Percentiles rank a stretch among this genome's conserved stretches.
Evolutionary conservation across 2,113 vertebrate species (phyloP).

Genomic region (Siphamia tubifer): DNA sequence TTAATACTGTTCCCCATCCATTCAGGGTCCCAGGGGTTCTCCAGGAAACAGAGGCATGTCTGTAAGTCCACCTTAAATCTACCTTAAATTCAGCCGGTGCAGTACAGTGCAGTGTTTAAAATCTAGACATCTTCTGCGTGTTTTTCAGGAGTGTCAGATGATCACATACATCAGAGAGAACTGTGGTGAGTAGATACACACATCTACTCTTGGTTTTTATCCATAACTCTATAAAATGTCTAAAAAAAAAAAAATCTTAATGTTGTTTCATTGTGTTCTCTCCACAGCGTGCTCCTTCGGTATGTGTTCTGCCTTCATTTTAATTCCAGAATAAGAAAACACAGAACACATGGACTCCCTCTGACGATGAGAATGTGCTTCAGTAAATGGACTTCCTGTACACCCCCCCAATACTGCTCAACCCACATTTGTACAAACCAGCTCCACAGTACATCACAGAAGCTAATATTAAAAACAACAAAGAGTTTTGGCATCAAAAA

Average conservation of each 20-base stretch:
- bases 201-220: no score
- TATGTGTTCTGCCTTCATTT: slow-evolving; percentile 46
- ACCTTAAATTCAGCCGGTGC: no score
- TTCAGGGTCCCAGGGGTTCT: slow-evolving; percentile 83
- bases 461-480: no score
- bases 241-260: no score
- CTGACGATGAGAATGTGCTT: no score
- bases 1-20: slow-evolving; percentile 18
- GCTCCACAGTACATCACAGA: no score
- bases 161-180: slow-evolving; percentile 81
- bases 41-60: slow-evolving; percentile 64
- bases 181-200: slow-evolving; percentile 90
- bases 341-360: fast-evolving
- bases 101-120: no score
- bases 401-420: no score
- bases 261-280: background rate
- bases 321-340: background rate
- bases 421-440: no score
- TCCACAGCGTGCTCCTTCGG: slow-evolving; percentile 74
- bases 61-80: slow-evolving; percentile 70
- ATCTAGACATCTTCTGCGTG: background rate
- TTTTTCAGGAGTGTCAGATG: slow-evolving; percentile 85
- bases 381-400: no score
- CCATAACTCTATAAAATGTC: background rate
- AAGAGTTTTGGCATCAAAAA: no score